Percentiles rank a stretch among this genome's conserved stretches.
phyloP scores from a whole-genome alignment of 2,113 vertebrate genomes.

The Anarhynchus alexandrinus region DNA sequence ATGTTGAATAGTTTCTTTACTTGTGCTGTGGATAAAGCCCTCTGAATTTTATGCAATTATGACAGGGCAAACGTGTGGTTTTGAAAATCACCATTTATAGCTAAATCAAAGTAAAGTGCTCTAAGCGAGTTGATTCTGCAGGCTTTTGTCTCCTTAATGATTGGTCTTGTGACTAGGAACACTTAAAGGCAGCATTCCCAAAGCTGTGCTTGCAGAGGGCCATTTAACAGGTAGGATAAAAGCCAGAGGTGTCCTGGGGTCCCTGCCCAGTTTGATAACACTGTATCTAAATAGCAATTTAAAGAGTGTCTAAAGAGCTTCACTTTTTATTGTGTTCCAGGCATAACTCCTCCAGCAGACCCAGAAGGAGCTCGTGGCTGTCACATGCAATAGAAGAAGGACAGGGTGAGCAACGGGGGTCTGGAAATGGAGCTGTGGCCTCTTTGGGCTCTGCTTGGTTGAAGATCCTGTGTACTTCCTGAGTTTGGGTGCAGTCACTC shows the following conservation, averaged over 20 bases:
- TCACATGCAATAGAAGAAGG: not conserved
- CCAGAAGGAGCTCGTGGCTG: not conserved
- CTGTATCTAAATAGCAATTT: not conserved
- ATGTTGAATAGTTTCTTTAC: not conserved
- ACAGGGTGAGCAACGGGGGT: not conserved
- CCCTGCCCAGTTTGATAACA: not conserved
- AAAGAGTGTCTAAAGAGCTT: not conserved
- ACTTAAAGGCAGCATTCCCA: not conserved
- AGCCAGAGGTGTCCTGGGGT: not conserved
- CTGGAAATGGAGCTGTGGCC: not conserved
- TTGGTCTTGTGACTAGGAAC: not conserved
- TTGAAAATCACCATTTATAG: not conserved
- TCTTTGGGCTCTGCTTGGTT: not conserved
- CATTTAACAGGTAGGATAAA: not conserved
- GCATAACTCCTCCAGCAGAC: not conserved
- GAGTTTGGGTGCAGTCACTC: not conserved
- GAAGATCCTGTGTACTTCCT: not conserved
- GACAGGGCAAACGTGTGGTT: not conserved
- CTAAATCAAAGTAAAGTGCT: not conserved
- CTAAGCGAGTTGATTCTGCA: not conserved
- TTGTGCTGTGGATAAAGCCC: not conserved
- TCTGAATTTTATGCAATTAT: not conserved
- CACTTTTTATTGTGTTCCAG: not conserved
- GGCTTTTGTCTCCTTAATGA: not conserved
- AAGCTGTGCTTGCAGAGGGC: not conserved